Base-by-base conservation (phyloP, 2,888 invertebrate genomes). In the Thelaira solivaga region DNA sequence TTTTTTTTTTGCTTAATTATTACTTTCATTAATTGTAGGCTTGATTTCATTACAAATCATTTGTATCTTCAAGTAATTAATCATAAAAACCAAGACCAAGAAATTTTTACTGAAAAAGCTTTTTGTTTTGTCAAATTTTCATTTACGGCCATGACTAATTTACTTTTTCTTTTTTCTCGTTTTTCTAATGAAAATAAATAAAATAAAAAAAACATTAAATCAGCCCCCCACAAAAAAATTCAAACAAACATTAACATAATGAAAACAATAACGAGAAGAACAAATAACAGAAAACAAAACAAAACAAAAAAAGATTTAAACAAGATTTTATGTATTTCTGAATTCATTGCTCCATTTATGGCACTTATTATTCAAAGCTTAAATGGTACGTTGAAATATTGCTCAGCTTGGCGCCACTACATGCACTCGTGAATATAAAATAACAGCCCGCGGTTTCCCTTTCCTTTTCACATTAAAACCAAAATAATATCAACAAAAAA, bases 301-400 rank as follows among this genome's bases (percentile, higher is more conserved):
- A 26, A 5, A 31, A 2, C 0, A 29, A n/a, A 45, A 45, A 61
- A 45, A 20, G 6, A 51, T 24, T 24, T 26, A 64, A n/a, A n/a
- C n/a, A n/a, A n/a, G n/a, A n/a, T n/a, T n/a, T n/a, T n/a, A n/a
- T 10, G 34, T 68, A 69, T 69, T 53, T 53, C 41, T 26, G 43
- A 67, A 68, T 75, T 75, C 74, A 61, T 68, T 81, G 81, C 81
- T 80, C 80, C 80, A 81, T 81, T 81, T 81, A 81, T 78, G 77
- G 73, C 80, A 67, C 80, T 73, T 72, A 79, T 76, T 80, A 77
- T 76, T 62, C 61, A 53, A 69, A 74, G 34, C 61, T 74, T 75
- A 59, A 75, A 75, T 76, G 64, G 43, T 76, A 76, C 67, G 77
- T 75, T 73, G 77, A 77, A 77, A 77, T 77, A 57, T 77, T 34